Conservation (phyloP, 2,888 invertebrate genomes). For the Lysandra bellargus region DNA sequence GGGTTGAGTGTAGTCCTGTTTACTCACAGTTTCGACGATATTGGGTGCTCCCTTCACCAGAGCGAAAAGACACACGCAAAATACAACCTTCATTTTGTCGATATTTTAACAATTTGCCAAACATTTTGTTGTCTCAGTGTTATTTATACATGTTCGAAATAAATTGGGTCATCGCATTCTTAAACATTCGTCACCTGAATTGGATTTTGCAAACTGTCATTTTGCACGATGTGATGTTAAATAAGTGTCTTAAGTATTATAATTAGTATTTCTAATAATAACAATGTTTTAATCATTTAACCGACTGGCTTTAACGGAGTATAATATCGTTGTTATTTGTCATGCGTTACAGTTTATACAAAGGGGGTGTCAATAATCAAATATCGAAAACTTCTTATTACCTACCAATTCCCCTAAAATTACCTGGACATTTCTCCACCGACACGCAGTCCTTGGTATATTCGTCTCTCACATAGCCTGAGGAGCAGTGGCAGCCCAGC, state of each 20-base stretch:
- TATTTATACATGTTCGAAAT: constrained; percentile 57
- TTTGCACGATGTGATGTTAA: background rate
- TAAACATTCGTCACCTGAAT: constrained; percentile 43
- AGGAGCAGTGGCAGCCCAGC: constrained; percentile 64
- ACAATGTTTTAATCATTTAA: background rate
- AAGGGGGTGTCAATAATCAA: no score
- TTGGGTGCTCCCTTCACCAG: constrained; percentile 49
- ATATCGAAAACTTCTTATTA: no score
- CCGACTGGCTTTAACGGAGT: background rate
- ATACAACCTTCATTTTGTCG: constrained; percentile 56
- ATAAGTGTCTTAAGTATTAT: background rate
- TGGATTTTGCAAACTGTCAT: constrained; percentile 32
- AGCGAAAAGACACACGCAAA: constrained; percentile 48
- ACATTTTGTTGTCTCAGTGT: constrained; percentile 48
- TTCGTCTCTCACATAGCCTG: constrained; percentile 65
- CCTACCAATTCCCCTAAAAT: background rate
- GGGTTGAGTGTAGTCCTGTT: background rate
- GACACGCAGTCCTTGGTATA: constrained; percentile 60
- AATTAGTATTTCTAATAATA: background rate
- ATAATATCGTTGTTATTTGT: no score
- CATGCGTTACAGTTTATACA: no score
- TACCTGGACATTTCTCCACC: constrained; percentile 65
- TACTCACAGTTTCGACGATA: constrained; percentile 30
- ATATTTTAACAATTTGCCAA: constrained; percentile 47
- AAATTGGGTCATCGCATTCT: constrained; percentile 33